These are phyloP conservation scores for Phortica variegata DNA, from an alignment of 1,140 invertebrate genomes.

Conservation along the genomic window DNA sequence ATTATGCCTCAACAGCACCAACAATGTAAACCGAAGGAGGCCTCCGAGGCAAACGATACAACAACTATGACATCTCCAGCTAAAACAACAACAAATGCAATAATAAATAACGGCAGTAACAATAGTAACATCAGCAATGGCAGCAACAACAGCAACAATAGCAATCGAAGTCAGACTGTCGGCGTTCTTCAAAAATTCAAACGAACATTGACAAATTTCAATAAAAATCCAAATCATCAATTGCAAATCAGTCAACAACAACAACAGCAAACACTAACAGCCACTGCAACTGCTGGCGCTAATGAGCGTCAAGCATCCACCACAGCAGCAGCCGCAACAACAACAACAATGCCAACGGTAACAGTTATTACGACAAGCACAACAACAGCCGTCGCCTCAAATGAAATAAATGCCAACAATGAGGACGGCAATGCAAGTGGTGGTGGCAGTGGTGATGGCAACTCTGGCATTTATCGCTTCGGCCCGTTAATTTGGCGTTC, in stretches of 20 bases:
- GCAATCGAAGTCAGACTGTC: slow-evolving; percentile 8
- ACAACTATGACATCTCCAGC: neutral
- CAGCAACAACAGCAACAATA: neutral
- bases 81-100: neutral
- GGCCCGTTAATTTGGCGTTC: slow-evolving; percentile 71
- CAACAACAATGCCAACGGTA: slow-evolving; percentile 9
- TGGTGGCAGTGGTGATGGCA: slow-evolving; percentile 13
- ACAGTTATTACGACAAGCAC: neutral
- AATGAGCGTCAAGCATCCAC: slow-evolving; percentile 28
- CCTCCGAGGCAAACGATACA: slow-evolving; percentile 9
- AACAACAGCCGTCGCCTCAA: slow-evolving; percentile 3
- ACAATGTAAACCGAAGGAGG: slow-evolving; percentile 1
- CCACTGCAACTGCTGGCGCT: slow-evolving; percentile 29
- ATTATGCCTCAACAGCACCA: too few relatives aligned
- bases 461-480: slow-evolving; percentile 59
- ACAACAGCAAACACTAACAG: slow-evolving; percentile 2
- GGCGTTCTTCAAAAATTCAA: slow-evolving; percentile 70
- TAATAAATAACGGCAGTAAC: neutral
- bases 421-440: slow-evolving; percentile 1
- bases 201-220: slow-evolving; percentile 65
- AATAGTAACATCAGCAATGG: neutral
- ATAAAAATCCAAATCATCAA: slow-evolving; percentile 41
- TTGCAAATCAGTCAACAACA: slow-evolving; percentile 24
- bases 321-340: slow-evolving; percentile 51
- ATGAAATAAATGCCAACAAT: slow-evolving; percentile 1